A percentile compares a stretch with the other conserved stretches of the same genome.
Conservation (phyloP, 2,888 invertebrate species). For the Andrena dorsata region DNA sequence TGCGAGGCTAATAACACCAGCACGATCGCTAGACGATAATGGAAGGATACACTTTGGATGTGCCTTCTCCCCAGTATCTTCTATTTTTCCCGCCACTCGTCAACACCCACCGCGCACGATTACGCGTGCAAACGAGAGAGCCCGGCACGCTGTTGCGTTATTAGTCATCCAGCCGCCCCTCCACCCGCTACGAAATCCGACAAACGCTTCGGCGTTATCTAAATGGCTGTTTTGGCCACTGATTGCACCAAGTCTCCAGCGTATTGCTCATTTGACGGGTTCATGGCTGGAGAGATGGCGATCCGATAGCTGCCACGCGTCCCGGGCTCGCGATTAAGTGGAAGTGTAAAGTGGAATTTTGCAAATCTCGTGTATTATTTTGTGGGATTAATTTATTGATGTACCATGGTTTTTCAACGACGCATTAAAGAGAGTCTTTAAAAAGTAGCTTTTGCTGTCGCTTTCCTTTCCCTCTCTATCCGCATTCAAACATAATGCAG, state of each 20-base stretch:
- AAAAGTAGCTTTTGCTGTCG: no score
- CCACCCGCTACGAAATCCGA: neutral
- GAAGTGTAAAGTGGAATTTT: no score
- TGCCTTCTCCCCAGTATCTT: neutral
- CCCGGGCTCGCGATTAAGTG: no score
- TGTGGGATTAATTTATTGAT: no score
- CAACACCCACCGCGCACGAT: neutral
- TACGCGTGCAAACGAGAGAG: neutral
- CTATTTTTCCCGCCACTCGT: neutral
- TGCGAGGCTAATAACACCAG: neutral
- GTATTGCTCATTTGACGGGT: no score
- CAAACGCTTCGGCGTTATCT: neutral
- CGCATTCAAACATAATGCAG: no score
- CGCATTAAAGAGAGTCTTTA: no score
- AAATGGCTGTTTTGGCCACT: neutral
- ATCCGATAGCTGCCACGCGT: no score
- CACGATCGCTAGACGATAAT: neutral
- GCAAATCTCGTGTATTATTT: no score
- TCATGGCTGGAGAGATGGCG: no score
- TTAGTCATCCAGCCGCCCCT: constrained; percentile 2
- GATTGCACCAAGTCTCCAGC: neutral
- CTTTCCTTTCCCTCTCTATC: no score
- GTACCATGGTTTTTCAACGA: no score
- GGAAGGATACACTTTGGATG: neutral
- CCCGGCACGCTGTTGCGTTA: neutral